phyloP scores from a whole-genome alignment of 2,888 invertebrate species.

The Aplocera efformata region DNA sequence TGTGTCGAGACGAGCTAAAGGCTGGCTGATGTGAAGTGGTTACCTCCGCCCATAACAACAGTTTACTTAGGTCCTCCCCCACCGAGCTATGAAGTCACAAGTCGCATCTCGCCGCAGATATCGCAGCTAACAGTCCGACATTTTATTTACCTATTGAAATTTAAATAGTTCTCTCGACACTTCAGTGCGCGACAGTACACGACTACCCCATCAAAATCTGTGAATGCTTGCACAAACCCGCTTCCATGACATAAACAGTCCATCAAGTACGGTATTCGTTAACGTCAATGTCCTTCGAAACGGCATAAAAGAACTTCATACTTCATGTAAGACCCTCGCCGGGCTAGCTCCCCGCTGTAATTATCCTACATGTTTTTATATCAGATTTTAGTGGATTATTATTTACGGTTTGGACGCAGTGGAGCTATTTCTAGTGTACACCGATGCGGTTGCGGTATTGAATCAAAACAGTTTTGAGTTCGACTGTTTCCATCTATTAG shows the following conservation, averaged over 20 bases:
- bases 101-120: too few relatives aligned
- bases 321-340: conserved; percentile 62
- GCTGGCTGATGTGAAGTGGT: too few relatives aligned
- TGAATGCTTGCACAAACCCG: conserved; percentile 81
- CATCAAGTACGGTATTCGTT: conserved; percentile 67
- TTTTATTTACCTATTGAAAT: neutral
- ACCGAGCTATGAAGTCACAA: too few relatives aligned
- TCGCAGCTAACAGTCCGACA: too few relatives aligned
- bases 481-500: neutral
- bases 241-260: conserved; percentile 78
- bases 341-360: conserved; percentile 69
- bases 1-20: too few relatives aligned
- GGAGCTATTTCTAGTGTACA: conserved; percentile 27
- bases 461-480: conserved; percentile 6
- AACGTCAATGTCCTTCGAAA: conserved; percentile 30
- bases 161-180: conserved; percentile 3
- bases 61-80: too few relatives aligned
- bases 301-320: conserved; percentile 44
- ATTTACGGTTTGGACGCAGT: conserved; percentile 64
- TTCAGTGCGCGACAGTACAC: conserved; percentile 50
- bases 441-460: conserved; percentile 23
- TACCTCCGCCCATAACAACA: too few relatives aligned
- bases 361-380: conserved; percentile 79
- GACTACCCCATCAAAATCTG: conserved; percentile 77
- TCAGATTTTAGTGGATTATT: conserved; percentile 75